Evolutionary conservation across 2,797 vertebrate genomes (phyloP), one percentile per base, ranked within the genome.

Genomic region (Chloroceryle inda): DNA sequence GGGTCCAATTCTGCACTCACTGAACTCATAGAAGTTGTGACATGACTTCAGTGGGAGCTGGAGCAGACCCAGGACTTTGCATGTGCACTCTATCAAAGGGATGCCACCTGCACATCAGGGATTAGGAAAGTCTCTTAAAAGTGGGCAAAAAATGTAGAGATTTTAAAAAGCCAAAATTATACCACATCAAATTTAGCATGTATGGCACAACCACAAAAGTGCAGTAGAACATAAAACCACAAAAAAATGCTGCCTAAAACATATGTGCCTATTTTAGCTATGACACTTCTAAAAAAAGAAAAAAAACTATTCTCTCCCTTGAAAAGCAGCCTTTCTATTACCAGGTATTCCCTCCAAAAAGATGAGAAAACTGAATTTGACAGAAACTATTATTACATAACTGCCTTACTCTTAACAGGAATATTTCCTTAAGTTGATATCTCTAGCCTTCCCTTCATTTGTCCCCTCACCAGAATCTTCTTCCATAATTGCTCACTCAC

Each of bases 1-100:
- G 95, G 92, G 96, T 95, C 92, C 89, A 95, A 93, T 95, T 97
- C 96, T 96, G 95, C 96, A 97, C 94, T 95, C 96, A 95, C 91
- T 96, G 87, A 96, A 97, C 95, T 96, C 95, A 97, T 78, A 97
- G 87, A 82, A 95, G 96, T 53, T 96, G 93, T 96, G 94, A 92
- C 94, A 95, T 96, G 92, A 96, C 95, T 95, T 95, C 95, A 96
- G 76, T 96, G 95, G 96, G 94, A 95, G 94, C 96, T 96, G 94
- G 91, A 97, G 94, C 89, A 97, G 95, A 95, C 91, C 96, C 94
- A 92, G 88, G 94, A 79, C 83, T 97, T 86, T 94, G 87, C 89
- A 91, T 88, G 89, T 94, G 89, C 91, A 95, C 89, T 94, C 89
- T 96, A 96, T 44, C 94, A 95, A 95, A 73, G 75, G 79, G 92